Conservation (phyloP, 2,113 vertebrate species). For the Ptilonorhynchus violaceus region DNA sequence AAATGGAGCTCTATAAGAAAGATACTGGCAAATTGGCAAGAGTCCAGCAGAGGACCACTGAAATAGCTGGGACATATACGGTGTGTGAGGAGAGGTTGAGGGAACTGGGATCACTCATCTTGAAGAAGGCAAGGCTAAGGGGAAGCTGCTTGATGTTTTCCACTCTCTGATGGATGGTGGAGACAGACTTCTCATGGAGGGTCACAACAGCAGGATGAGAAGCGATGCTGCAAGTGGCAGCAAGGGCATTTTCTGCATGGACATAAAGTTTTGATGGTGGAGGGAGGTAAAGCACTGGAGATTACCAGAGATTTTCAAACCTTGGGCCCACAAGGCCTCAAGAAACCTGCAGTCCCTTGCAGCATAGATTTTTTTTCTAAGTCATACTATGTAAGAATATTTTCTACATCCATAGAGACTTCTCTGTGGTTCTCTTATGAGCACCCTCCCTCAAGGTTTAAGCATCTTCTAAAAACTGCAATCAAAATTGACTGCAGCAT, state of each 20-base stretch:
- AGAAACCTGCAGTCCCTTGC: not conserved
- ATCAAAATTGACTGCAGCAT: not conserved
- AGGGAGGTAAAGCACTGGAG: not conserved
- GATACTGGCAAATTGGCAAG: not conserved
- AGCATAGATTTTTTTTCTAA: not conserved
- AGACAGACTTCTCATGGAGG: not conserved
- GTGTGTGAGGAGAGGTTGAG: not conserved
- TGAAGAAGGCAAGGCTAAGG: not conserved
- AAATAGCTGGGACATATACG: not conserved
- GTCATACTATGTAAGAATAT: not conserved
- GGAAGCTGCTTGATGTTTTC: not conserved
- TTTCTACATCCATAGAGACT: not conserved
- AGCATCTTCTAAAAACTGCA: not conserved
- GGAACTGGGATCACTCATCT: not conserved
- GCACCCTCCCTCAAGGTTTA: not conserved
- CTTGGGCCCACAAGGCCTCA: not conserved
- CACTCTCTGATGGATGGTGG: not conserved
- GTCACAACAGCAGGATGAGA: not conserved
- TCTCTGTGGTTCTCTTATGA: not conserved
- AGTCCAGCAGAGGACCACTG: not conserved
- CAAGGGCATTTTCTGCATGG: not conserved
- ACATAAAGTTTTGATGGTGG: not conserved
- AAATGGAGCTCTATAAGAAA: not conserved
- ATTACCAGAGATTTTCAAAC: not conserved
- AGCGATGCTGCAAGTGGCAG: not conserved